These are phyloP conservation scores for Corbicula japonica DNA, from an alignment of 2,888 invertebrate genomes.

Conservation along the genomic window DNA sequence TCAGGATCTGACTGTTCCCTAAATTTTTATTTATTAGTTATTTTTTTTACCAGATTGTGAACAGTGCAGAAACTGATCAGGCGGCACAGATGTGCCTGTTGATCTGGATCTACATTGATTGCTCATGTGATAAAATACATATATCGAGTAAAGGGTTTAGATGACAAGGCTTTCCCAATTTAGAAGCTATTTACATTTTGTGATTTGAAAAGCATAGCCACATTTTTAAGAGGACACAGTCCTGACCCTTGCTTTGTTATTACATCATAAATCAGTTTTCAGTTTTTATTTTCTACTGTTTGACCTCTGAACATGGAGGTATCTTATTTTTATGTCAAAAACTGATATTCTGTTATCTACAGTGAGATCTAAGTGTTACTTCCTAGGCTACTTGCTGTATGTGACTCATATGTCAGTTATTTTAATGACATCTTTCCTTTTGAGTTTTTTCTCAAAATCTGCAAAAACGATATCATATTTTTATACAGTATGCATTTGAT, in stretches of 20 bases:
- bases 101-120: no score
- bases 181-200: no score
- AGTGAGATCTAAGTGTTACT: conserved; percentile 30
- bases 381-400: conserved; percentile 8
- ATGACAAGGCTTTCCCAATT: no score
- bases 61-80: no score
- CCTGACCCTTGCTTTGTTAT: conserved; percentile 8
- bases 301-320: conserved; percentile 22
- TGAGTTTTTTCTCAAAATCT: conserved; percentile 17
- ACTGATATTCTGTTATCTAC: conserved; percentile 33
- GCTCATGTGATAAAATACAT: no score
- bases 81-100: no score
- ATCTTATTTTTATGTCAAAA: conserved; percentile 34
- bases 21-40: no score
- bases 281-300: conserved; percentile 17
- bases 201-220: background rate
- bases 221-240: background rate
- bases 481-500: conserved; percentile 14
- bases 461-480: conserved; percentile 14
- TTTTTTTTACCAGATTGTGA: no score
- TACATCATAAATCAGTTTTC: conserved; percentile 30
- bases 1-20: no score
- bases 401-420: conserved; percentile 31
- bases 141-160: no score
- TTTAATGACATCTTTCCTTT: conserved; percentile 35